phyloP scores from a whole-genome alignment of 2,797 vertebrate genomes.

The Propithecus perrieri region DNA sequence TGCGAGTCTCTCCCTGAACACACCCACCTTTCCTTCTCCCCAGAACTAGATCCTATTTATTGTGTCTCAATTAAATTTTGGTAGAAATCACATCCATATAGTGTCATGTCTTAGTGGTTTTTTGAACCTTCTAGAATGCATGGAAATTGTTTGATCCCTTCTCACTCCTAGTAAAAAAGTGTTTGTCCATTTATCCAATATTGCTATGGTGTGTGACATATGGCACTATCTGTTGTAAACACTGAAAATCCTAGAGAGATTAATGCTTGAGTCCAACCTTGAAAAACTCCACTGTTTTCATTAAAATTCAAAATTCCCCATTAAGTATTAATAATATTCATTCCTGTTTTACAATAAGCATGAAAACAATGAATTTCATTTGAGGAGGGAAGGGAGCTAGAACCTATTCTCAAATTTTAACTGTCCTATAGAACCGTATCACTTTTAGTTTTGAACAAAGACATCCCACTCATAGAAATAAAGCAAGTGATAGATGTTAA shows the following conservation, averaged over 20 bases:
- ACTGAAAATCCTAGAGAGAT: slow-evolving; percentile 39
- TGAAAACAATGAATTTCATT: slow-evolving; percentile 77
- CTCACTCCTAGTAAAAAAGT: not conserved
- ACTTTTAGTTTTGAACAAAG: slow-evolving; percentile 13
- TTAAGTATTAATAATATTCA: slow-evolving; percentile 69
- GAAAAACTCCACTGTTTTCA: slow-evolving; percentile 52
- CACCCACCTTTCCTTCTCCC: not conserved
- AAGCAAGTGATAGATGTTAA: not conserved
- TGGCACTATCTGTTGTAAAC: slow-evolving; percentile 39
- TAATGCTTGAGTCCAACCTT: slow-evolving; percentile 55
- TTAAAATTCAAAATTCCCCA: slow-evolving; percentile 66
- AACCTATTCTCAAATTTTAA: slow-evolving; percentile 3
- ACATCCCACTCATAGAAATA: not conserved
- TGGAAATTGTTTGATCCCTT: not conserved
- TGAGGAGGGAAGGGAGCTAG: not conserved
- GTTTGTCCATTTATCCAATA: slow-evolving; percentile 32
- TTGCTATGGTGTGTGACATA: slow-evolving; percentile 35
- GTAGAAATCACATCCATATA: not conserved
- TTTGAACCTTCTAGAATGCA: not conserved
- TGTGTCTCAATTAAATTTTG: not conserved
- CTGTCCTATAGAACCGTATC: not conserved
- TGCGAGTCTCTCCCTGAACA: not conserved
- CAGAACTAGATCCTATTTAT: not conserved
- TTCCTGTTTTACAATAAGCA: slow-evolving; percentile 61
- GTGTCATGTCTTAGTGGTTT: not conserved